Conservation (phyloP, 2,888 invertebrate genomes). For the Fabriciana adippe region DNA sequence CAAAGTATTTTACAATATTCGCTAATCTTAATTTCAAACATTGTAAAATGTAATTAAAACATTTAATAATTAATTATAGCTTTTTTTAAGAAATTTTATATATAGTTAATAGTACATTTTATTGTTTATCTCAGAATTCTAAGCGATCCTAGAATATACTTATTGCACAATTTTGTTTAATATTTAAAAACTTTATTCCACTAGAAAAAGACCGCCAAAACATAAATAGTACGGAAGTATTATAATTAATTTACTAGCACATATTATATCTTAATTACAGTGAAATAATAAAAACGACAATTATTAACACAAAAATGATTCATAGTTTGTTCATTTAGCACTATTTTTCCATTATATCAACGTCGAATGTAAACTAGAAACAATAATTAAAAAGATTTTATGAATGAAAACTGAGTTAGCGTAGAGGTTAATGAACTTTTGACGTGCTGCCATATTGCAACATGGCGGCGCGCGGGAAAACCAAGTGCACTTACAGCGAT, state of each 20-base stretch:
- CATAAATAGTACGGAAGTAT: background rate
- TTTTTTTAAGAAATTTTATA: too few relatives aligned
- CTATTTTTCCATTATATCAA: slow-evolving; percentile 8
- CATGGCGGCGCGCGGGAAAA: slow-evolving; percentile 62
- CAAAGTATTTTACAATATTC: too few relatives aligned
- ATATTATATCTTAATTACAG: background rate
- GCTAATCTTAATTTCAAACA: too few relatives aligned
- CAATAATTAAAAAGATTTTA: slow-evolving; percentile 41
- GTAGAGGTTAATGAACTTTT: slow-evolving; percentile 45
- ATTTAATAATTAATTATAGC: too few relatives aligned
- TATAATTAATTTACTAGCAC: background rate
- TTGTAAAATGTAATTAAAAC: too few relatives aligned
- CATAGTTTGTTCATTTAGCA: slow-evolving; percentile 7
- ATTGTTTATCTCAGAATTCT: too few relatives aligned
- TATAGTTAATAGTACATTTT: too few relatives aligned
- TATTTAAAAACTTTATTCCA: too few relatives aligned
- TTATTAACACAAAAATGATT: slow-evolving; percentile 10
- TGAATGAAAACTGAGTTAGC: slow-evolving; percentile 44
- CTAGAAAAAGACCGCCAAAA: too few relatives aligned
- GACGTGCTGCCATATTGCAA: slow-evolving; percentile 47
- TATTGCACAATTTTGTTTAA: too few relatives aligned
- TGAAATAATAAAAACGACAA: background rate
- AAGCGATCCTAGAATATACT: too few relatives aligned
- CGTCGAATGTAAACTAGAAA: slow-evolving; percentile 21
- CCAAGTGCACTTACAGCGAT: slow-evolving; percentile 68